Conservation (phyloP, 2,113 vertebrate species). For the Cheirogaleus medius region DNA sequence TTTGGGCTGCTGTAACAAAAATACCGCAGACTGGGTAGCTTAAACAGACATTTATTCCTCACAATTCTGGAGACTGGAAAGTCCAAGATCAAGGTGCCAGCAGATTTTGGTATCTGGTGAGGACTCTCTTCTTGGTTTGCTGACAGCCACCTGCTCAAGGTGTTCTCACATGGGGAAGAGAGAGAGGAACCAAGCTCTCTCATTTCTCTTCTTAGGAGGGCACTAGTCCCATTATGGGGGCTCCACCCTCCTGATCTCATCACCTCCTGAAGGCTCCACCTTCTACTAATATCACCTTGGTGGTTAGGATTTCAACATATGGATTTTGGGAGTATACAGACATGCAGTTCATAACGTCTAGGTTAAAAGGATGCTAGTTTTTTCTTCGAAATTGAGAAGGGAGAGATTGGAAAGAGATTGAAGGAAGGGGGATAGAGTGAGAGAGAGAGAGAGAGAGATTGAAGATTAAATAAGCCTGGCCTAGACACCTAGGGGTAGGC, state of each 20-base stretch:
- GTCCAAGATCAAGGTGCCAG: background rate
- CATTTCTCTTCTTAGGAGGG: no score
- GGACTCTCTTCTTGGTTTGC: background rate
- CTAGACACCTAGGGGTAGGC: background rate
- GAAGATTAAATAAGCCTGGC: background rate
- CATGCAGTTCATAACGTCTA: background rate
- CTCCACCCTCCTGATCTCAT: no score
- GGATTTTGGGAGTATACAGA: no score
- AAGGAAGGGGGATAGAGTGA: accelerated
- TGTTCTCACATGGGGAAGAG: background rate
- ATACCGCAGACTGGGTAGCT: no score
- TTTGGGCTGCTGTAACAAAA: background rate
- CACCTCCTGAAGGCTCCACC: background rate
- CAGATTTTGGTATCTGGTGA: background rate
- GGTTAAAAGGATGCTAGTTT: background rate
- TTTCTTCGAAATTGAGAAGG: background rate
- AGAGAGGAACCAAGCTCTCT: background rate
- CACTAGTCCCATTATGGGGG: accelerated
- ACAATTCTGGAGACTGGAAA: background rate
- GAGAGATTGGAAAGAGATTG: background rate
- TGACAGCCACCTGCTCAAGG: background rate
- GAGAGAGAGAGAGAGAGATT: background rate
- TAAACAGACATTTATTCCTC: background rate
- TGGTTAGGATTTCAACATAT: no score
- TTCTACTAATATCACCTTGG: background rate